Evolutionary conservation across 2,888 invertebrate genomes (phyloP).

Genomic region (Pandemis corylana): DNA sequence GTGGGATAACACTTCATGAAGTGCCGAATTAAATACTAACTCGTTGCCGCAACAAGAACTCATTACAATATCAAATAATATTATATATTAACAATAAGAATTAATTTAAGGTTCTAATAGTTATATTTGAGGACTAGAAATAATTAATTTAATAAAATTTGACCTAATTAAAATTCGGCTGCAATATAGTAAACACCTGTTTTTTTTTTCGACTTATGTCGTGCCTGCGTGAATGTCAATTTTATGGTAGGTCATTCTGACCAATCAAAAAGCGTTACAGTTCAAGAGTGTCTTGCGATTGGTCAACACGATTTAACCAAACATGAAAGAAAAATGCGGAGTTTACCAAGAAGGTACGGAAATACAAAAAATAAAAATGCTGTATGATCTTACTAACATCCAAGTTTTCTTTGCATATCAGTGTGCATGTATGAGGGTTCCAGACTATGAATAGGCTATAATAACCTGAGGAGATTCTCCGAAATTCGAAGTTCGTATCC

Average conservation of each 20-base stretch:
- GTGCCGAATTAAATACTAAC: slow-evolving; percentile 71
- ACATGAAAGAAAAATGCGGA: background rate
- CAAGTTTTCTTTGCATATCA: too few relatives aligned
- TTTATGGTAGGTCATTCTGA: background rate
- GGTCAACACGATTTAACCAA: background rate
- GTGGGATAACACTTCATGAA: slow-evolving; percentile 70
- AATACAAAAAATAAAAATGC: too few relatives aligned
- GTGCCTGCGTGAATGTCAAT: background rate
- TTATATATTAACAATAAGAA: slow-evolving; percentile 49
- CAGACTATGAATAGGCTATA: too few relatives aligned
- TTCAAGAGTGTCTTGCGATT: background rate
- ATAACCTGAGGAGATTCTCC: too few relatives aligned
- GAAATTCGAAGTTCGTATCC: too few relatives aligned
- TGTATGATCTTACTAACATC: too few relatives aligned
- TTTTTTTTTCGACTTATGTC: slow-evolving; percentile 4
- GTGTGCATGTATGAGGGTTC: too few relatives aligned
- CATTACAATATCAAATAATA: slow-evolving; percentile 61
- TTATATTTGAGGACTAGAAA: slow-evolving; percentile 46
- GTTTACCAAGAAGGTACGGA: too few relatives aligned
- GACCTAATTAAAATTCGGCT: slow-evolving; percentile 64
- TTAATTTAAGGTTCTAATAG: slow-evolving; percentile 42
- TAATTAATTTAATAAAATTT: slow-evolving; percentile 60
- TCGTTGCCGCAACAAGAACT: slow-evolving; percentile 81
- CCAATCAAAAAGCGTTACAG: slow-evolving; percentile 24
- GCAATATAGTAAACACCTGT: slow-evolving; percentile 66